Evolutionary conservation across 2,113 vertebrate genomes (phyloP).

Genomic region (Hepsetus odoe): DNA sequence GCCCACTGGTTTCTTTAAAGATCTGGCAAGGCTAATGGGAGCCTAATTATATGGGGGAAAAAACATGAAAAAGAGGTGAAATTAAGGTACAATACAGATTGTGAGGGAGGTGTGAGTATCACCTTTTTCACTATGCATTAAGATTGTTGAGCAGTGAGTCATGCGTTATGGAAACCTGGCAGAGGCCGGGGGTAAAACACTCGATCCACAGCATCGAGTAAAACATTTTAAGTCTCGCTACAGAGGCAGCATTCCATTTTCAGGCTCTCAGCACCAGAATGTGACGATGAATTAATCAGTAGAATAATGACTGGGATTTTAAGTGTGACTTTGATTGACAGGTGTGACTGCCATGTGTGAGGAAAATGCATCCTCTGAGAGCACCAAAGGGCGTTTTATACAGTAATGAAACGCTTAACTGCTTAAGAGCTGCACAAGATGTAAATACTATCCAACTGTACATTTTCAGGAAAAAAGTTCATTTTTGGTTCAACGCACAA

Average conservation of each 20-base stretch:
- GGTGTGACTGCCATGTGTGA: not conserved
- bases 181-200: conserved; percentile 50
- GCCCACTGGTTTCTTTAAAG: not conserved
- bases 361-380: not conserved
- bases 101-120: conserved; percentile 55
- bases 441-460: no score
- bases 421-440: no score
- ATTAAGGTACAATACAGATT: not conserved
- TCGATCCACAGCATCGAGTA: conserved; percentile 48
- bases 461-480: no score
- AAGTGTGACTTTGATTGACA: conserved; percentile 9
- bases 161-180: conserved; percentile 66
- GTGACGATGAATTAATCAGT: not conserved
- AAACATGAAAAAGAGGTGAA: conserved; percentile 1
- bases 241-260: conserved; percentile 27
- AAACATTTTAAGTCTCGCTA: conserved; percentile 57
- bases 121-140: conserved; percentile 40
- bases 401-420: no score
- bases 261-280: not conserved
- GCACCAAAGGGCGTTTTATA: no score
- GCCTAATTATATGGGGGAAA: not conserved
- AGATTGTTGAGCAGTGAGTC: conserved; percentile 65
- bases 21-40: not conserved
- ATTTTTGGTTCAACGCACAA: no score
- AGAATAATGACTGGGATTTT: not conserved